phyloP scores from a whole-genome alignment of 2,797 vertebrate genomes.

The Scolopax bukidnonensis region DNA sequence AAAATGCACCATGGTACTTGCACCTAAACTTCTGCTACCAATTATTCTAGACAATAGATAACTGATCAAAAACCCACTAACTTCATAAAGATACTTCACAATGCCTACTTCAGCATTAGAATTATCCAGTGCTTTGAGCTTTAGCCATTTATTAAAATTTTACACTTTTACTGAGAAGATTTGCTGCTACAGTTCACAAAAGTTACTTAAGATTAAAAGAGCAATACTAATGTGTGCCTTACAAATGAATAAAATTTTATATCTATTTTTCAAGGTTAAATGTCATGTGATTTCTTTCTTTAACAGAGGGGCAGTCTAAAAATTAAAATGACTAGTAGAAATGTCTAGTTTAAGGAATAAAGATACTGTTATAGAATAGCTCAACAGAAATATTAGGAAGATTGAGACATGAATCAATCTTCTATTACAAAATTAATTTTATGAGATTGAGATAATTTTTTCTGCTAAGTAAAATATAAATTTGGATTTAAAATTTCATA shows the following conservation, averaged over 20 bases:
- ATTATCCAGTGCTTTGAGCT: not conserved
- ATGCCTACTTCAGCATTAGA: not conserved
- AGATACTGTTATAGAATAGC: not conserved
- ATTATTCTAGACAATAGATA: not conserved
- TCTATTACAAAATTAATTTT: not conserved
- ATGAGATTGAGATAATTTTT: not conserved
- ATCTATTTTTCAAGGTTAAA: not conserved
- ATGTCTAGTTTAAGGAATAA: not conserved
- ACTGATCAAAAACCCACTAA: not conserved
- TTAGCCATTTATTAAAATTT: not conserved
- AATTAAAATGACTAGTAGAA: not conserved
- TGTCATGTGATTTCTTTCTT: not conserved
- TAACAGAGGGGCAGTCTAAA: not conserved
- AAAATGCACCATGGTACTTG: not conserved
- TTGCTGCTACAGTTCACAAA: not conserved
- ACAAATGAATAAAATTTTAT: not conserved
- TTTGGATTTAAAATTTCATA: not conserved
- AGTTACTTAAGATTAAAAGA: not conserved
- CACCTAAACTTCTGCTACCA: not conserved
- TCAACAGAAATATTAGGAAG: not conserved
- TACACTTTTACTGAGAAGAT: not conserved
- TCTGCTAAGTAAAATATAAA: not conserved
- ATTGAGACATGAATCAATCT: not conserved
- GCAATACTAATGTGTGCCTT: not conserved
- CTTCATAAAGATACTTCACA: not conserved